Evolutionary conservation across 2,113 vertebrate genomes (phyloP), one percentile per base, ranked within the genome.

Genomic region (Origma solitaria): DNA sequence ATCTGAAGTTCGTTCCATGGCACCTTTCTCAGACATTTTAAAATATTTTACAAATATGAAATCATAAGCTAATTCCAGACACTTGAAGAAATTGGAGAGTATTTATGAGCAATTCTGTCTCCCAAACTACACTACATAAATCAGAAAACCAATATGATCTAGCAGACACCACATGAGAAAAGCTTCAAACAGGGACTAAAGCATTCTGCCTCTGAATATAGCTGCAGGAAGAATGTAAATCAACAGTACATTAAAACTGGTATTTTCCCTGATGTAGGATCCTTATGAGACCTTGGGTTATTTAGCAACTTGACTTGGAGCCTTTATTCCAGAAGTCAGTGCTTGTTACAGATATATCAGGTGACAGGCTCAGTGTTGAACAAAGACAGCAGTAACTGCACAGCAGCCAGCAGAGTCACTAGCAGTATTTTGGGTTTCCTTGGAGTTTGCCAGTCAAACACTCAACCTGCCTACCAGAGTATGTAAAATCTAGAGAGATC

Each of bases 401-500:
- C 47, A 66, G 54, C 79, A 94, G 64, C 33, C 66, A 93, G 53
- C 45, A 21, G 6, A 51, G 38, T 65, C 60, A 40, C 60, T 13
- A 64, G 35, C 42, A 81, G 68, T 28, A 57, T 45, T 80, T 91
- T 88, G 60, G 54, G 61, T 94, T 95, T 90, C 68, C 64, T 93
- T 88, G 60, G 82, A 93, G 35, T 85, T 92, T 71, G 17, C 44
- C 38, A 91, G 71, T 82, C 58, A 70, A 82, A 35, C 42, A 57
- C 28, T 81, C 82, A 90, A 33, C 64, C 76, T 86, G 90, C 47
- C 90, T 95, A 75, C 51, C 18, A 56, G 22, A 81, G 79, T 37
- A 15, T 83, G 85, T 88, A 93, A 92, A 86, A 94, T 93, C 51
- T 66, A 90, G 71, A 66, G 88, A 94, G 79, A 96, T 96, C 93